phyloP scores from a whole-genome alignment of 2,888 invertebrate genomes.

The Sarcophaga subvicina region DNA sequence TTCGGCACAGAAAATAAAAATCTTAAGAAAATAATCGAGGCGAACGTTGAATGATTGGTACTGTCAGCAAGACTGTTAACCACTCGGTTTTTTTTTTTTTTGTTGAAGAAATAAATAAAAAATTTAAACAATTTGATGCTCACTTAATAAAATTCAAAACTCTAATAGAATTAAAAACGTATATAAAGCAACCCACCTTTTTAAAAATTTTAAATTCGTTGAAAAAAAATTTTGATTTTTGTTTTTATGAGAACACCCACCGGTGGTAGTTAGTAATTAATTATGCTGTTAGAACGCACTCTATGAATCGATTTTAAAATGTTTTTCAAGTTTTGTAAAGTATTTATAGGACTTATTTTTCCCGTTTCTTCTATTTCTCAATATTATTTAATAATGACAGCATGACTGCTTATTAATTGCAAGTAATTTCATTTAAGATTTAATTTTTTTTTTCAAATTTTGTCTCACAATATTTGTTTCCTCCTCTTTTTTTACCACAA shows the following conservation, averaged over 20 bases:
- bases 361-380: neutral
- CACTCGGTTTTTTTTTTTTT: neutral
- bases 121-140: neutral
- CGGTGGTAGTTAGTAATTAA: no score
- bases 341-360: neutral
- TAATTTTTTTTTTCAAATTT: constrained; percentile 1
- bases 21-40: no score
- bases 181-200: neutral
- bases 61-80: constrained; percentile 48
- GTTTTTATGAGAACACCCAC: no score
- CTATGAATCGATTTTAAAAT: neutral
- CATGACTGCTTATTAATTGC: neutral
- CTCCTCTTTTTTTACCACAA: neutral
- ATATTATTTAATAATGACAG: no score
- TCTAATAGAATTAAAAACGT: no score
- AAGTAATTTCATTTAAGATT: neutral
- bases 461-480: neutral
- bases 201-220: neutral
- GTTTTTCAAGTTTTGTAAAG: neutral
- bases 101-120: neutral
- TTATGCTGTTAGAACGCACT: neutral
- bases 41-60: constrained; percentile 47
- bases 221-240: neutral
- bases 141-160: neutral
- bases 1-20: neutral